Percentiles rank a stretch among this genome's conserved stretches.
Evolutionary conservation across 2,888 invertebrate species (phyloP).

Genomic region (Hyposoter didymator): DNA sequence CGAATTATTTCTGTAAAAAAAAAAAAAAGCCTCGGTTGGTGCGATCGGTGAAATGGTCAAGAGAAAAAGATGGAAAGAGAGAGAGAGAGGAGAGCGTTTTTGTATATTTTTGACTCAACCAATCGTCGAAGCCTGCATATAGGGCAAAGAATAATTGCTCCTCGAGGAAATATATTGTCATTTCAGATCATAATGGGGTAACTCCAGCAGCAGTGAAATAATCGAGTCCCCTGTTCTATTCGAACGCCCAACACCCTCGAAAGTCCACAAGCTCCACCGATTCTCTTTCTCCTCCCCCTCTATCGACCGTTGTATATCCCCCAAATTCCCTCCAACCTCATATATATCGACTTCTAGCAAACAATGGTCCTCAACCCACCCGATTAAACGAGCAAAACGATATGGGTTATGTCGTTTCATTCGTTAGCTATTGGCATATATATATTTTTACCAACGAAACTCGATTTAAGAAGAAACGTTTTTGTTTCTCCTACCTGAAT

Average conservation of each 20-base stretch:
- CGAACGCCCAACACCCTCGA: conserved; percentile 36
- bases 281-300: conserved; percentile 25
- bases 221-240: conserved; percentile 41
- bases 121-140: not conserved
- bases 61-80: conserved; percentile 29
- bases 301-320: conserved; percentile 26
- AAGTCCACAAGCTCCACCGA: conserved; percentile 18
- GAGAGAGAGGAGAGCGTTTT: conserved; percentile 32
- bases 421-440: conserved; percentile 5
- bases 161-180: conserved; percentile 47
- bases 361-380: conserved; percentile 31
- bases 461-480: conserved; percentile 2
- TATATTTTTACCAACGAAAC: not conserved
- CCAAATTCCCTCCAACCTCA: conserved; percentile 26
- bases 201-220: conserved; percentile 45
- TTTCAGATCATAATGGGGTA: conserved; percentile 54
- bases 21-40: conserved; percentile 1
- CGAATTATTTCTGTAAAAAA: conserved; percentile 48
- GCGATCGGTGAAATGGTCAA: conserved; percentile 9
- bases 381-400: conserved; percentile 36
- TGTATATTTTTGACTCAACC: not conserved
- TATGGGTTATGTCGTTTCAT: conserved; percentile 24
- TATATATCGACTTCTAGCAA: conserved; percentile 15
- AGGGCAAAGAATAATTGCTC: conserved; percentile 62
- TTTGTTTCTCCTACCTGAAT: not conserved